Conservation (phyloP, 2,113 vertebrate species). For the Chionis minor region DNA sequence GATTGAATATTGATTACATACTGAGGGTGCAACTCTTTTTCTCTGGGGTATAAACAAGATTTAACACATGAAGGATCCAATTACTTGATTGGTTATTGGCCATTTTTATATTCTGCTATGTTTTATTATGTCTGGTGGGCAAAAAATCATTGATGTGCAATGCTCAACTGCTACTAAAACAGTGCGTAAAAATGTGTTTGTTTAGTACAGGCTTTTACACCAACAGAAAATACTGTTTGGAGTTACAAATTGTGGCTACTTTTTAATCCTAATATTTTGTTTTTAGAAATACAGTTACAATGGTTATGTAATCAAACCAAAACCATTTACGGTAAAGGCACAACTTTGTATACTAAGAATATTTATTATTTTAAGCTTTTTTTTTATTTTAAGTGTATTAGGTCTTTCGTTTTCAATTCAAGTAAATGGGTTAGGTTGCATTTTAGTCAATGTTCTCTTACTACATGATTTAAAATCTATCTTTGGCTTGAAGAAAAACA, state of each 20-base stretch:
- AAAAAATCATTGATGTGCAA: background rate
- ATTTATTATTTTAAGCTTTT: background rate
- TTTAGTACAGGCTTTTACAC: background rate
- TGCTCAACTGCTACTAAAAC: background rate
- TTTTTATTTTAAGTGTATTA: background rate
- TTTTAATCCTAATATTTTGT: background rate
- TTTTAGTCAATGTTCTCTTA: background rate
- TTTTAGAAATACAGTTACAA: background rate
- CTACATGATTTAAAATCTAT: background rate
- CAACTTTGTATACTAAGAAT: background rate
- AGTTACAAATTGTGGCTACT: background rate
- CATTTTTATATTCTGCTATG: background rate
- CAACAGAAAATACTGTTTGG: background rate
- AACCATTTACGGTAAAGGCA: background rate
- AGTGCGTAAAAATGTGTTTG: background rate
- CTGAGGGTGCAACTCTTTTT: background rate
- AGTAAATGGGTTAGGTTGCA: background rate
- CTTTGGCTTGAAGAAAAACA: background rate
- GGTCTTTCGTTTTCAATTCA: background rate
- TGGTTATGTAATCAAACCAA: background rate
- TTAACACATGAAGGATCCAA: background rate
- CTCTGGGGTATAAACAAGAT: conserved; percentile 4
- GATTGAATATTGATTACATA: conserved; percentile 26
- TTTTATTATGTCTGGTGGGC: background rate
- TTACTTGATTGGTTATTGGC: background rate